Percentiles rank a stretch among this genome's conserved stretches.
Conservation (phyloP, 2,888 invertebrate species). For the Flabesymbios commensalis region DNA sequence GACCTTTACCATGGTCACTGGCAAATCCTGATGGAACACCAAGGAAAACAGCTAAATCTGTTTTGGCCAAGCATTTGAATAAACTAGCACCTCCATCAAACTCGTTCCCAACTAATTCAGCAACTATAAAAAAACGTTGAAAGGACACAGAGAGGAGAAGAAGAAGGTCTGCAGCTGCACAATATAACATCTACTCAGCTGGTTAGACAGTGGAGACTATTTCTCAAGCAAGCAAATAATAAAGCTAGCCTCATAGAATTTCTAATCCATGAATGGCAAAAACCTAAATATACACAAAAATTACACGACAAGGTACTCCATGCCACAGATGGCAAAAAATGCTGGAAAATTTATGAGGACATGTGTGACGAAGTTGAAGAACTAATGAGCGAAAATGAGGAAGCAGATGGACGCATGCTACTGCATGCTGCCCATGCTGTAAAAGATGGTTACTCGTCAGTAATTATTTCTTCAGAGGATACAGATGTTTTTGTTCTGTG, state of each 20-base stretch:
- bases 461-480: background rate
- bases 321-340: background rate
- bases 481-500: background rate
- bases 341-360: background rate
- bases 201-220: constrained; percentile 6
- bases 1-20: constrained; percentile 28
- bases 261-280: background rate
- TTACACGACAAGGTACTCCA: background rate
- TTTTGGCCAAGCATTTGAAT: constrained; percentile 19
- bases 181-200: background rate
- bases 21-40: constrained; percentile 24
- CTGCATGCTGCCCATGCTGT: background rate
- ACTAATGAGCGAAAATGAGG: background rate
- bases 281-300: background rate
- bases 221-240: background rate
- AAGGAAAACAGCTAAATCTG: constrained; percentile 26
- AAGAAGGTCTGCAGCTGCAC: background rate
- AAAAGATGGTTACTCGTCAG: background rate
- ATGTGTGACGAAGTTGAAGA: background rate
- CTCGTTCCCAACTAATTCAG: constrained; percentile 15
- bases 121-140: constrained; percentile 23
- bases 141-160: background rate
- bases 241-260: background rate
- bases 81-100: constrained; percentile 18
- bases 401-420: background rate